A percentile compares a stretch with the other conserved stretches of the same genome.
phyloP scores from a whole-genome alignment of 2,888 invertebrate genomes.

The Strigamia transsilvanica region DNA sequence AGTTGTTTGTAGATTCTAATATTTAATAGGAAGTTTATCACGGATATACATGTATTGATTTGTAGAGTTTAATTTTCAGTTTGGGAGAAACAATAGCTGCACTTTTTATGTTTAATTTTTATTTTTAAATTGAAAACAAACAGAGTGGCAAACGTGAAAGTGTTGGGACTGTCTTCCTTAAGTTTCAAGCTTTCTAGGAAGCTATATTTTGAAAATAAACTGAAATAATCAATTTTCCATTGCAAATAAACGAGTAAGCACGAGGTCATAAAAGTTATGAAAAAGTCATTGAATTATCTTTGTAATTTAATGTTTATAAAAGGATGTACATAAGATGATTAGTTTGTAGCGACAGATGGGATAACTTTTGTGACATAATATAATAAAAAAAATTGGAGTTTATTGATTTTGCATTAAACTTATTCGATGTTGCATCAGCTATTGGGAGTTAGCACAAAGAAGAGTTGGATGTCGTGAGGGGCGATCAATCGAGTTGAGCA shows the following conservation, averaged over 20 bases:
- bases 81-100: neutral
- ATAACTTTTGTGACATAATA: constrained; percentile 51
- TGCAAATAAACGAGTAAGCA: constrained; percentile 13
- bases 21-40: constrained; percentile 14
- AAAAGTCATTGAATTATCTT: constrained; percentile 47
- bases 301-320: constrained; percentile 49
- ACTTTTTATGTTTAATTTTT: neutral
- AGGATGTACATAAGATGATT: constrained; percentile 44
- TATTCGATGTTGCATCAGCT: no score
- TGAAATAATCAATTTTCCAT: constrained; percentile 7
- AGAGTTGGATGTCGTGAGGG: no score
- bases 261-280: neutral
- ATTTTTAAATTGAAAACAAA: neutral
- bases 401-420: neutral
- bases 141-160: neutral
- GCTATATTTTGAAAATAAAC: constrained; percentile 28
- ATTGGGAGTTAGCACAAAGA: no score
- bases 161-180: constrained; percentile 28
- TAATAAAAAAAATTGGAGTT: constrained; percentile 13
- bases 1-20: neutral
- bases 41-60: neutral
- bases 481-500: no score
- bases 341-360: constrained; percentile 45
- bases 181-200: constrained; percentile 2
- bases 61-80: constrained; percentile 6